A percentile compares a stretch with the other conserved stretches of the same genome.
phyloP scores from a whole-genome alignment of 2,113 vertebrate species.

The Petromus typicus region DNA sequence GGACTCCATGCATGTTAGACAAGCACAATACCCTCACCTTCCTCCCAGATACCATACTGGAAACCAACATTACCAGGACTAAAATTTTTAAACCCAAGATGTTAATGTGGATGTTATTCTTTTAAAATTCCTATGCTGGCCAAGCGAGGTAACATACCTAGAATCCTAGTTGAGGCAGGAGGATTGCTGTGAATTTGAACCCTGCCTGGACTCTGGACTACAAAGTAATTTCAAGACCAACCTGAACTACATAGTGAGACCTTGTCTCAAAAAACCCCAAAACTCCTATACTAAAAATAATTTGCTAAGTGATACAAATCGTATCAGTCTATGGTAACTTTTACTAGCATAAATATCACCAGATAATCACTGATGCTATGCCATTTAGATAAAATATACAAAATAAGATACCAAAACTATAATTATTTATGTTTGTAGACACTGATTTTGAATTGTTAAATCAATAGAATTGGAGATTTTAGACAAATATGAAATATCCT shows the following conservation, averaged over 20 bases:
- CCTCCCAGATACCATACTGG: background rate
- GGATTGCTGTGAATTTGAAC: background rate
- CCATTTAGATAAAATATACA: constrained; percentile 3
- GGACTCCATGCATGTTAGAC: background rate
- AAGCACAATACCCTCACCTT: background rate
- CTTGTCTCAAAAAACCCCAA: background rate
- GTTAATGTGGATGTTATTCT: background rate
- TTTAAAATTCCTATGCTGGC: background rate
- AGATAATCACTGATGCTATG: background rate
- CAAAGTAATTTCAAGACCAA: background rate
- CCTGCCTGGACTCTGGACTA: background rate
- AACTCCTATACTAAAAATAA: background rate
- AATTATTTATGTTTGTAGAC: constrained; percentile 21
- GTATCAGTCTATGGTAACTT: constrained; percentile 7
- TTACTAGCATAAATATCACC: background rate
- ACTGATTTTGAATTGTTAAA: constrained; percentile 18
- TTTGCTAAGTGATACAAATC: constrained; percentile 7
- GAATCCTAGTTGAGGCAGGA: background rate
- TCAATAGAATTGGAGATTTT: background rate
- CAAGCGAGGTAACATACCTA: background rate
- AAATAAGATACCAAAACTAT: background rate
- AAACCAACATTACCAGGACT: background rate
- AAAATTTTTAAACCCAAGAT: background rate
- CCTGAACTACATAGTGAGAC: background rate
- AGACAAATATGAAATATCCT: background rate